These are phyloP conservation scores for Popillia japonica DNA, from an alignment of 1,140 invertebrate species.

Conservation along the genomic window DNA sequence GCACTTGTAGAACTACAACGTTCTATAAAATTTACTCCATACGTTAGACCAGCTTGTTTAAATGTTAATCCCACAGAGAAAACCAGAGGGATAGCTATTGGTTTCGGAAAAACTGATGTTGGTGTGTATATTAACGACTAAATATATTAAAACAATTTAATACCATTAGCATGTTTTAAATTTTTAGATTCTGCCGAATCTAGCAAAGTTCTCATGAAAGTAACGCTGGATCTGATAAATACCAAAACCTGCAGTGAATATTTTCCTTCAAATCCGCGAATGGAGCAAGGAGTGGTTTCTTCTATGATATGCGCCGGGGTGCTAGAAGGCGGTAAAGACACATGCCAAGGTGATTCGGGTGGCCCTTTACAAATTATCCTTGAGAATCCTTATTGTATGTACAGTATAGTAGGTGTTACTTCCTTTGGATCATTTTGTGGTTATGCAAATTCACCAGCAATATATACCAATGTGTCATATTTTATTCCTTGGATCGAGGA, in stretches of 20 bases:
- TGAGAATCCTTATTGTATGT: constrained; percentile 68
- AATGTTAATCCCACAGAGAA: constrained; percentile 72
- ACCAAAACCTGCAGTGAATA: constrained; percentile 42
- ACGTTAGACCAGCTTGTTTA: constrained; percentile 44
- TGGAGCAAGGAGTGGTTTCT: constrained; percentile 61
- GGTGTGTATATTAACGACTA: constrained; percentile 38
- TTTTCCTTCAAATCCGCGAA: constrained; percentile 33
- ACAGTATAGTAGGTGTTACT: constrained; percentile 73
- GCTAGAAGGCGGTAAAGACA: constrained; percentile 75
- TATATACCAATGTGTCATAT: constrained; percentile 69
- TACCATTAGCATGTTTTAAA: neutral
- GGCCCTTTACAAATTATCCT: too few species aligned
- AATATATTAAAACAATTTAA: neutral
- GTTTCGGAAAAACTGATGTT: constrained; percentile 45
- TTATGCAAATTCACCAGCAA: constrained; percentile 63
- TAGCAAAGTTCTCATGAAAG: constrained; percentile 46
- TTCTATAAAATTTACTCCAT: constrained; percentile 19
- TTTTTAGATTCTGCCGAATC: constrained; percentile 41
- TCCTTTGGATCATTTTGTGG: constrained; percentile 69
- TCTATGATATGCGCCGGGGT: constrained; percentile 76
- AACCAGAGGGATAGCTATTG: constrained; percentile 72
- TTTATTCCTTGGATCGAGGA: constrained; percentile 71
- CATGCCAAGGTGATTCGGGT: constrained; percentile 81
- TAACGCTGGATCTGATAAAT: constrained; percentile 44
- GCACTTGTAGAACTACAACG: constrained; percentile 57